Evolutionary conservation across 1,140 invertebrate genomes (phyloP), one percentile per base, ranked within the genome.

Genomic region (Hylaeus volcanicus): DNA sequence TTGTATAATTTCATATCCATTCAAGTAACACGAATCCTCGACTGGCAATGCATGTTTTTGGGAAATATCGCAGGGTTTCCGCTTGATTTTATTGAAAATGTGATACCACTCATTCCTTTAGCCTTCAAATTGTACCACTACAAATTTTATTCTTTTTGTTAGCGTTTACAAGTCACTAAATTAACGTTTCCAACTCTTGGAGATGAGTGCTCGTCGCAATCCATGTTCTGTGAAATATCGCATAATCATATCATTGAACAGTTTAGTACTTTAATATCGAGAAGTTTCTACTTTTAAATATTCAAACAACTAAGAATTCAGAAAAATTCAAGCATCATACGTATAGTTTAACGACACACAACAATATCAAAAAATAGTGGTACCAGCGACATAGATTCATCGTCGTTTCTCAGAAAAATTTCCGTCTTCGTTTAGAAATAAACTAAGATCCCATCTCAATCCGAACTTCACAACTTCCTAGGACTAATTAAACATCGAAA

Each of bases 31-130:
- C 1, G 1, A 5, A 37, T 15, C n/a, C 1, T 2, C 41, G n/a
- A 43, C 1, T 1, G 11, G 0, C 1, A 6, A 41, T 0, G 53
- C 15, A 8, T 58, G 26, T 71, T 14, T 5, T 6, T 58, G 1
- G 1, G 2, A 43, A 71, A 43, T 14, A 43, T 6, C 9, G 15
- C 0, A 26, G n/a, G 15, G 11, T 12, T 58, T 0, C 0, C 3
- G 8, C 39, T 39, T 9, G 5, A 2, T 63, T n/a, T n/a, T 15
- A 0, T 6, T 0, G 1, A 74, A 51, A 5, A 53, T 14, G 9
- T 0, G 0, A 8, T 61, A 1, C 4, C 2, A 3, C 48, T 2
- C 0, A 15, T 48, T 1, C 2, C 1, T 1, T 26, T 1, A 8
- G 60, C 39, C 12, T 0, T 12, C 0, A 3, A 45, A 0, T 26